Evolutionary conservation across 1,140 invertebrate species (phyloP).

Genomic region (Drosophila albomicans): DNA sequence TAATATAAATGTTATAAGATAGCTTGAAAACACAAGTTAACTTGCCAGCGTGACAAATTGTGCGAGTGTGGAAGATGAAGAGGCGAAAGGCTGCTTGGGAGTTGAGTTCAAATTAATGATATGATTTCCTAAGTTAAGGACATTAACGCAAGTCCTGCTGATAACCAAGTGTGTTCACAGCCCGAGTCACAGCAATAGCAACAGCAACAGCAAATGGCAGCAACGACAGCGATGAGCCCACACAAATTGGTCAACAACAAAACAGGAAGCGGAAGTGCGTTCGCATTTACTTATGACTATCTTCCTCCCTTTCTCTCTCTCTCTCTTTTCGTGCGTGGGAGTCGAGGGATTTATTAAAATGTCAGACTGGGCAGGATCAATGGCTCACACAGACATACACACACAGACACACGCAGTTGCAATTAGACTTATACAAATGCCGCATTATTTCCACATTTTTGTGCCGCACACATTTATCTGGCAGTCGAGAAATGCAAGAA

Average conservation of each 20-base stretch:
- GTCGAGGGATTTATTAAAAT: slow-evolving; percentile 73
- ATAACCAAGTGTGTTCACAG: neutral
- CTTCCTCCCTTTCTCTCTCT: neutral
- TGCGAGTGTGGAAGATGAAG: neutral
- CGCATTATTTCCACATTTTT: slow-evolving; percentile 75
- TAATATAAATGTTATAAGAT: slow-evolving; percentile 44
- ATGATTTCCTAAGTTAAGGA: slow-evolving; percentile 72
- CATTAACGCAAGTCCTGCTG: slow-evolving; percentile 58
- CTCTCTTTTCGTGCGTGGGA: neutral
- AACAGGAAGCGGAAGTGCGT: slow-evolving; percentile 77
- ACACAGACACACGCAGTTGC: slow-evolving; percentile 33
- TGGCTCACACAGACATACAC: slow-evolving; percentile 41
- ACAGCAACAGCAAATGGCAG: slow-evolving; percentile 14
- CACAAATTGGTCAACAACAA: slow-evolving; percentile 46
- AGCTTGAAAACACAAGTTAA: slow-evolving; percentile 16
- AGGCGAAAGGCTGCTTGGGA: neutral
- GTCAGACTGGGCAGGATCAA: slow-evolving; percentile 60
- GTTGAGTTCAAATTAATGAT: slow-evolving; percentile 76
- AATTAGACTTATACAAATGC: slow-evolving; percentile 68
- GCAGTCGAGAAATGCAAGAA: slow-evolving; percentile 55
- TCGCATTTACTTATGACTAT: slow-evolving; percentile 39
- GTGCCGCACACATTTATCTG: slow-evolving; percentile 66
- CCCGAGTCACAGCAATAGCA: neutral
- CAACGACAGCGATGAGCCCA: slow-evolving; percentile 37
- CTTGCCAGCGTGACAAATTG: slow-evolving; percentile 25